Conservation (phyloP, 2,797 vertebrate genomes). For the Rhinoraja longicauda region DNA sequence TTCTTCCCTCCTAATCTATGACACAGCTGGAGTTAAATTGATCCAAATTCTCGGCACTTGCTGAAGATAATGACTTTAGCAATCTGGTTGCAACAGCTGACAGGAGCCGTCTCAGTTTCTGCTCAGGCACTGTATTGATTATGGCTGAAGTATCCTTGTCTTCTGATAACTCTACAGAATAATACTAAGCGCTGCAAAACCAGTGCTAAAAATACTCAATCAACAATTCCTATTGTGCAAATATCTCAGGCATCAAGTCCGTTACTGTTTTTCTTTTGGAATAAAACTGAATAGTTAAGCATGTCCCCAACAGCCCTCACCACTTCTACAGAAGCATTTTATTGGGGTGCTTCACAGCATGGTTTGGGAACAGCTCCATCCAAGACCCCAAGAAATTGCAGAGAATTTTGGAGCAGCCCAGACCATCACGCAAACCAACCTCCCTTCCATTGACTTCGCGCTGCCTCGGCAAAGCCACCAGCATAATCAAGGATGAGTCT, state of each 20-base stretch:
- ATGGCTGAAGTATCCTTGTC: neutral
- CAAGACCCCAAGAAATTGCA: too few species aligned
- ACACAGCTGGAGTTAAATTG: constrained; percentile 31
- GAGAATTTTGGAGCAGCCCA: too few species aligned
- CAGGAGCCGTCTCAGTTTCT: neutral
- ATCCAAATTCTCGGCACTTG: neutral
- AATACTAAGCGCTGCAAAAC: neutral
- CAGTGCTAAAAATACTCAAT: constrained; percentile 1
- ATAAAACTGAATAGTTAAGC: neutral
- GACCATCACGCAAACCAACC: too few species aligned
- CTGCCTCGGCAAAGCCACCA: too few species aligned
- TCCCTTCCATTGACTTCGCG: too few species aligned
- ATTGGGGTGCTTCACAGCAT: too few species aligned
- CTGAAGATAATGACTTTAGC: constrained; percentile 25
- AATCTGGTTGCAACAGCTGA: neutral
- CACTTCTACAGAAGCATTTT: too few species aligned
- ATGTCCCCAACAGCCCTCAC: too few species aligned
- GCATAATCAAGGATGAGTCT: too few species aligned
- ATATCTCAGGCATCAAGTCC: neutral
- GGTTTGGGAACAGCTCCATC: too few species aligned
- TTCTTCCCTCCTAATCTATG: constrained; percentile 24
- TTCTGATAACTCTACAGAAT: neutral
- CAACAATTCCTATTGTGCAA: neutral
- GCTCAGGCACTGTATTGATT: neutral
- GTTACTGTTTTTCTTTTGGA: neutral